Conservation (phyloP, 2,888 invertebrate species). For the Macaria liturata region DNA sequence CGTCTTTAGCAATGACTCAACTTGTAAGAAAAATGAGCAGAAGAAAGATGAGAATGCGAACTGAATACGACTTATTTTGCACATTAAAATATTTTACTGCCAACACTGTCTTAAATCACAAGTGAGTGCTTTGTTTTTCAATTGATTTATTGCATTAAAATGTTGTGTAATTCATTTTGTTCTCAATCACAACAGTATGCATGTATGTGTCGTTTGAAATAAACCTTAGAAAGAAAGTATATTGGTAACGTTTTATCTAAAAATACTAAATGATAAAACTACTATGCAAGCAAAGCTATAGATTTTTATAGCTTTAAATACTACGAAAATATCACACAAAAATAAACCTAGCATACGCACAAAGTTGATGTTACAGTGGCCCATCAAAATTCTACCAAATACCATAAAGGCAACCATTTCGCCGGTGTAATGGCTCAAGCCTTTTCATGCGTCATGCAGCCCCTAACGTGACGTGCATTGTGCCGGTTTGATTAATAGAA, state of each 20-base stretch:
- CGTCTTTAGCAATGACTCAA: constrained; percentile 23
- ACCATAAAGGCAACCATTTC: constrained; percentile 60
- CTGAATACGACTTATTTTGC: constrained; percentile 2
- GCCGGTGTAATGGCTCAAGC: constrained; percentile 66
- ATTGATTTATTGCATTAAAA: too few relatives aligned
- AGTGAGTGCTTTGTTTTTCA: too few relatives aligned
- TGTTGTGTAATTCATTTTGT: too few relatives aligned
- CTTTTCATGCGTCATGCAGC: constrained; percentile 60
- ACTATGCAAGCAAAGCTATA: too few relatives aligned
- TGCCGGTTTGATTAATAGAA: constrained; percentile 75
- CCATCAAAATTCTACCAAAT: constrained; percentile 35
- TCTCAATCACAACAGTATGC: too few relatives aligned
- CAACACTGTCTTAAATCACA: not conserved
- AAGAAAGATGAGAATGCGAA: not conserved
- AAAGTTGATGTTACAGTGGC: constrained; percentile 1
- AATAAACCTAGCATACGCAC: constrained; percentile 9
- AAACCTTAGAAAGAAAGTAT: too few relatives aligned
- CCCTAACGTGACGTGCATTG: constrained; percentile 71
- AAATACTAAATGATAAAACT: too few relatives aligned
- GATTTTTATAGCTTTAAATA: too few relatives aligned
- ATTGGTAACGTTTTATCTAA: too few relatives aligned
- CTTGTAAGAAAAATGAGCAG: constrained; percentile 4
- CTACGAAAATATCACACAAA: not conserved
- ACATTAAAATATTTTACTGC: constrained; percentile 8
- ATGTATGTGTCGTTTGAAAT: too few relatives aligned